phyloP scores from a whole-genome alignment of 2,888 invertebrate species.

The Lomographa bimaculata region DNA sequence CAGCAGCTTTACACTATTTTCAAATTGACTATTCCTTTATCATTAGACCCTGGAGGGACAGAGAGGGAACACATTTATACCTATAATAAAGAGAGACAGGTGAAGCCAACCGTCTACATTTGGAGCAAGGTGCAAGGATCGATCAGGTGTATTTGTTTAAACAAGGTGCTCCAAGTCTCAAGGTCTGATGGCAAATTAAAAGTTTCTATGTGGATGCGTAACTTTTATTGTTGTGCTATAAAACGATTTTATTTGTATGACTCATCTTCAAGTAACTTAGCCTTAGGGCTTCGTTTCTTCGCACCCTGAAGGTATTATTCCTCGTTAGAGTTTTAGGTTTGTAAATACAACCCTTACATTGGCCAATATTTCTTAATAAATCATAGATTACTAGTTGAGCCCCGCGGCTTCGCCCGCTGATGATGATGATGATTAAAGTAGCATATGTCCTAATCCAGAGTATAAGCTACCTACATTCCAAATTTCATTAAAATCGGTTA shows the following conservation, averaged over 20 bases:
- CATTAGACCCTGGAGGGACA: constrained; percentile 38
- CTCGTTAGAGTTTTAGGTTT: too few relatives aligned
- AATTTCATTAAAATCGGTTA: too few relatives aligned
- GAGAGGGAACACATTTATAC: constrained; percentile 39
- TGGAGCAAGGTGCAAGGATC: constrained; percentile 75
- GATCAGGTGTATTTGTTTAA: constrained; percentile 81
- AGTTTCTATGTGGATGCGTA: constrained; percentile 36
- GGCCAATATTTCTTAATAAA: too few relatives aligned
- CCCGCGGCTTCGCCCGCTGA: too few relatives aligned
- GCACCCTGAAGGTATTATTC: too few relatives aligned
- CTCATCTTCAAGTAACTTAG: constrained; percentile 1
- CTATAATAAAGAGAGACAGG: constrained; percentile 56
- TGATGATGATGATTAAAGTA: too few relatives aligned
- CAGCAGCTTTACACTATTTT: constrained; percentile 36
- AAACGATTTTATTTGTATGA: constrained; percentile 13
- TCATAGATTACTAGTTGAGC: too few relatives aligned
- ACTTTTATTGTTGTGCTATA: constrained; percentile 13
- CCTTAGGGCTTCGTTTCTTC: not conserved
- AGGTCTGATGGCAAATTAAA: constrained; percentile 58
- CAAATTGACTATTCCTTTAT: constrained; percentile 33
- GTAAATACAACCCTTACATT: too few relatives aligned
- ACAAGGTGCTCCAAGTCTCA: constrained; percentile 68
- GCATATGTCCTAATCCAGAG: too few relatives aligned
- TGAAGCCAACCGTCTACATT: constrained; percentile 47
- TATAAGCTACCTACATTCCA: too few relatives aligned